A percentile compares a stretch with the other conserved stretches of the same genome.
Evolutionary conservation across 2,797 vertebrate genomes (phyloP).

Genomic region (Sitta carolinensis): DNA sequence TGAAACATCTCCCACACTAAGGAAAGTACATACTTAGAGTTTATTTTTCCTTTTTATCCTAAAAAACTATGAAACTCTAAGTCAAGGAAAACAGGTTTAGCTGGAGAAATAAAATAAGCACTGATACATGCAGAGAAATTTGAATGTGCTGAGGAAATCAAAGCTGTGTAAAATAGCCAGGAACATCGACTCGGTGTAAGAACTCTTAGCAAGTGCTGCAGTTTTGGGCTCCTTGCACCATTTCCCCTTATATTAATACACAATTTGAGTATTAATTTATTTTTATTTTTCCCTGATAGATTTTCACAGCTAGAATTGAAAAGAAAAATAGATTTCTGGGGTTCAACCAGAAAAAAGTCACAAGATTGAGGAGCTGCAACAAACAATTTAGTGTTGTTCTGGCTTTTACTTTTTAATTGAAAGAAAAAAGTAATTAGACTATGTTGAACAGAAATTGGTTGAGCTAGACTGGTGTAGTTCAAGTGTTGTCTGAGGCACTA

Average conservation of each 20-base stretch:
- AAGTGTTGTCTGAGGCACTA: neutral
- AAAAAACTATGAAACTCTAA: neutral
- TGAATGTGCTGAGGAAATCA: neutral
- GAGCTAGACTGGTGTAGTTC: neutral
- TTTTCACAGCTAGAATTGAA: neutral
- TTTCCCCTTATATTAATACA: neutral
- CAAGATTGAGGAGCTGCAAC: neutral
- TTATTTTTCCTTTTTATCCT: neutral
- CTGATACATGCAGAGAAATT: neutral
- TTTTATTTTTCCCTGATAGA: neutral
- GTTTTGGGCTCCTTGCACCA: neutral
- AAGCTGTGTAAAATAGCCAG: neutral
- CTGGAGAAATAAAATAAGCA: neutral
- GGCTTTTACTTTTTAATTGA: neutral
- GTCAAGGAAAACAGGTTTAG: neutral
- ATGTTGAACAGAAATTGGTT: neutral
- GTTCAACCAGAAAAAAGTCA: neutral
- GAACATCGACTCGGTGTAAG: accelerated
- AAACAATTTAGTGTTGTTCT: accelerated
- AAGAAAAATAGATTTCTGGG: neutral
- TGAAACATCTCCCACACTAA: neutral
- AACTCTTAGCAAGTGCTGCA: neutral
- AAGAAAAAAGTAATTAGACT: neutral
- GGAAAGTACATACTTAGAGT: neutral
- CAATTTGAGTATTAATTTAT: neutral